Evolutionary conservation across 2,113 vertebrate species (phyloP), one percentile per base, ranked within the genome.

Genomic region (Hystrix brachyura): DNA sequence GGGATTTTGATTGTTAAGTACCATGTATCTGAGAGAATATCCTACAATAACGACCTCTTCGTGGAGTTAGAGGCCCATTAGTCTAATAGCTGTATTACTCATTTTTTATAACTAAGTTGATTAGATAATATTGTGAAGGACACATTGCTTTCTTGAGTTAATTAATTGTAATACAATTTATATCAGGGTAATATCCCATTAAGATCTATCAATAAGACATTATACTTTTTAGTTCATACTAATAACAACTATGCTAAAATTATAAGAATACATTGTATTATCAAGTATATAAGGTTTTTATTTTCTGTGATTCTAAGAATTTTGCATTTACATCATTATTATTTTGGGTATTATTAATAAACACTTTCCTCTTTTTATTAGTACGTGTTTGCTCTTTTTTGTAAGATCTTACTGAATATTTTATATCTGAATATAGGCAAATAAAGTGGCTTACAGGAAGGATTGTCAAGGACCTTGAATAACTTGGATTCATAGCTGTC

Each of bases 81-180:
- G 21, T 94, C 96, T 96, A 93, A 96, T 51, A 94, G 48, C 51
- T 85, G 2, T 96, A 97, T 98, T 98, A 98, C 62, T 97, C 65
- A 97, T 94, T 98, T 98, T 98, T 97, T 97, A 97, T 96, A 96
- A 89, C 78, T 72, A 69, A 97, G 69, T 67, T 94, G 48, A 94
- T 96, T 94, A 97, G 55, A 57, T 97, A 89, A 94, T 87, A 5
- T 79, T 94, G 48, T 83, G 51, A 96, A 93, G 93, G 93, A 83
- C 69, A 96, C 62, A 69, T 87, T 96, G 32, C 60, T 94, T 96
- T 89, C 87, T 91, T 64, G 23, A 80, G 72, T 79, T 94, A 97
- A 84, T 69, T 97, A 88, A 74, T 79, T 95, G 48, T 78, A 95
- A 97, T 95, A 48, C 46, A 0, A 81, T 60, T 97, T 79, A 10